Conservation (phyloP, 2,888 invertebrate genomes). For the Tenthredo distinguenda region DNA sequence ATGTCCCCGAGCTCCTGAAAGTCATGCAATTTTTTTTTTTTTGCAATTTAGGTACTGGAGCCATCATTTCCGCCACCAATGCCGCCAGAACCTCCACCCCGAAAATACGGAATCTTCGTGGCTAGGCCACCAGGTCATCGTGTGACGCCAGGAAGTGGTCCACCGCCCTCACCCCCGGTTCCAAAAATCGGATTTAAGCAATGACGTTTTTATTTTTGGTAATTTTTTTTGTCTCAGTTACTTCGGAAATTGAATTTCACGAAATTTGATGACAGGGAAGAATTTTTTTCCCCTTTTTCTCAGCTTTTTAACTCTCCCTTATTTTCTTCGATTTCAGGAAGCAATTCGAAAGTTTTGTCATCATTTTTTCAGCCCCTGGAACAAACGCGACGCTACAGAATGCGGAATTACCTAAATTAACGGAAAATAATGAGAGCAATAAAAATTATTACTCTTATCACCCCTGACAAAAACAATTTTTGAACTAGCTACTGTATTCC, state of each 20-base stretch:
- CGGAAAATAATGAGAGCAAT: not conserved
- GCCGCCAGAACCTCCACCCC: constrained; percentile 71
- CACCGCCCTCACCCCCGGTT: constrained; percentile 57
- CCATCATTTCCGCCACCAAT: constrained; percentile 72
- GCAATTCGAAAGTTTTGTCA: not conserved
- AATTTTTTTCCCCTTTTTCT: not conserved
- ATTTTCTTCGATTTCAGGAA: not conserved
- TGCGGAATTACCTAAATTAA: too few relatives aligned
- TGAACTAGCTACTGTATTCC: constrained; percentile 56
- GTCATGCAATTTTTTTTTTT: too few relatives aligned
- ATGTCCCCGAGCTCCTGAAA: not conserved
- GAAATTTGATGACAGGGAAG: not conserved
- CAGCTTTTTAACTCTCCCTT: not conserved
- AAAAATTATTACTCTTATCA: not conserved
- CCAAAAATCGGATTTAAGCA: constrained; percentile 71
- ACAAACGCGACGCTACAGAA: too few relatives aligned
- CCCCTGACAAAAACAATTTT: constrained; percentile 62
- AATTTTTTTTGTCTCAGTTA: not conserved
- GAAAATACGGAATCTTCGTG: constrained; percentile 74
- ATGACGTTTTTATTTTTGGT: constrained; percentile 31
- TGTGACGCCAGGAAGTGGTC: constrained; percentile 53
- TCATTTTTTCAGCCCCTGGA: not conserved
- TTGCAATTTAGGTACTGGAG: constrained; percentile 67
- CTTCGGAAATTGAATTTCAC: not conserved
- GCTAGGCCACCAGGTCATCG: constrained; percentile 69